phyloP scores from a whole-genome alignment of 2,797 vertebrate species.

The Intellagama lesueurii region DNA sequence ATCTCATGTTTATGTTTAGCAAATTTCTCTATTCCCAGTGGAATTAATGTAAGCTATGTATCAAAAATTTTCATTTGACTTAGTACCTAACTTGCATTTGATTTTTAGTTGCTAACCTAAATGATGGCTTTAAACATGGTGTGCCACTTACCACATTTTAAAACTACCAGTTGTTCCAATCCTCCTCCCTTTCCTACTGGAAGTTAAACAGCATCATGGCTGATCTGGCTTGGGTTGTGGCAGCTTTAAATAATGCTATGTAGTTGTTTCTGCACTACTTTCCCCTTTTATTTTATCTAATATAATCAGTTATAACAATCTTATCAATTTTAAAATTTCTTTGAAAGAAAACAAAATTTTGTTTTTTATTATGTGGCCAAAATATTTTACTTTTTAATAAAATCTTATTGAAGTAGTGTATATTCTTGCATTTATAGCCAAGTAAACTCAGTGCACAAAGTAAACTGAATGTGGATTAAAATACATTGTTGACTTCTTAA shows the following conservation, averaged over 20 bases:
- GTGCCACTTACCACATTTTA: background rate
- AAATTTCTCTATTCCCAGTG: background rate
- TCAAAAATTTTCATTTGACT: background rate
- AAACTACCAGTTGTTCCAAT: too few relatives aligned
- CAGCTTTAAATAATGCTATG: too few relatives aligned
- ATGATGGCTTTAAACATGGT: background rate
- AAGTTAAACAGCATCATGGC: too few relatives aligned
- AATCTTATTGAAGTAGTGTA: background rate
- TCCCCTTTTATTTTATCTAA: too few relatives aligned
- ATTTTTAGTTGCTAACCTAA: constrained; percentile 18
- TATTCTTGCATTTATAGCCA: background rate
- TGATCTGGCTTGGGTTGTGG: too few relatives aligned
- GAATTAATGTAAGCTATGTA: too few relatives aligned
- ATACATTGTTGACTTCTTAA: background rate
- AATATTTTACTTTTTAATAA: background rate
- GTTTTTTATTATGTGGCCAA: too few relatives aligned
- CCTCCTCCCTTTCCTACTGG: too few relatives aligned
- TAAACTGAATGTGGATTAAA: background rate
- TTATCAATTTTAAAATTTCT: too few relatives aligned
- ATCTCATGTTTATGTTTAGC: background rate
- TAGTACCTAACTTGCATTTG: background rate
- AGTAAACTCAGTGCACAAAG: background rate
- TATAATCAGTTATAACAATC: too few relatives aligned
- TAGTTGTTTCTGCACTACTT: too few relatives aligned
- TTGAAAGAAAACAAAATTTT: too few relatives aligned